Percentiles rank a stretch among this genome's conserved stretches.
Conservation (phyloP, 1,140 invertebrate species). For the Anastrepha obliqua region DNA sequence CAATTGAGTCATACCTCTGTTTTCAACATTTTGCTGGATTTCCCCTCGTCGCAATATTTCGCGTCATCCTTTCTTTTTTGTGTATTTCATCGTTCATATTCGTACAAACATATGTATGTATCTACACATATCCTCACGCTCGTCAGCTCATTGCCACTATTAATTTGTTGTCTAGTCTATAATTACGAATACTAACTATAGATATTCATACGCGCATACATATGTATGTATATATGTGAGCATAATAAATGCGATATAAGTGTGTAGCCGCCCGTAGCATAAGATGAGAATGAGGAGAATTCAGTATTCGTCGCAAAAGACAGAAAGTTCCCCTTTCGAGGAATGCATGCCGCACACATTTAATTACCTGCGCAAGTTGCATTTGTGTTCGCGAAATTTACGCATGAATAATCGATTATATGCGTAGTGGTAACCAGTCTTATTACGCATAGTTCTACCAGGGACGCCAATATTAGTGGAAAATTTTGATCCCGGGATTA, state of each 20-base stretch:
- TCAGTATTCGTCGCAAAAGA: neutral
- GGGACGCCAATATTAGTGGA: too few relatives aligned
- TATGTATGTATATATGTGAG: neutral
- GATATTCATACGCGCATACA: neutral
- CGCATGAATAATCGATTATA: neutral
- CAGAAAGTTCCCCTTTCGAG: neutral
- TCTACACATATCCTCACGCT: neutral
- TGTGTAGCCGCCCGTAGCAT: neutral
- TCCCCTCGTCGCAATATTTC: neutral
- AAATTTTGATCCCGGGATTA: too few relatives aligned
- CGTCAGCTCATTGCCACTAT: conserved; percentile 1
- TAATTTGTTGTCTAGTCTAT: conserved; percentile 51
- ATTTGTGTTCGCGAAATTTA: neutral
- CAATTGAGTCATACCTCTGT: neutral
- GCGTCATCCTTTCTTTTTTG: neutral
- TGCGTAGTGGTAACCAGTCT: neutral
- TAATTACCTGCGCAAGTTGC: neutral
- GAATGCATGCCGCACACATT: neutral
- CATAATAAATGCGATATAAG: neutral
- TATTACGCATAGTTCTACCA: too few relatives aligned
- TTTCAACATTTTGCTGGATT: neutral
- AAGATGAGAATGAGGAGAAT: neutral
- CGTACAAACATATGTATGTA: neutral
- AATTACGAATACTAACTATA: neutral
- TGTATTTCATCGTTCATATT: neutral